phyloP scores from a whole-genome alignment of 1,140 invertebrate species.

The Trichoplusia ni region DNA sequence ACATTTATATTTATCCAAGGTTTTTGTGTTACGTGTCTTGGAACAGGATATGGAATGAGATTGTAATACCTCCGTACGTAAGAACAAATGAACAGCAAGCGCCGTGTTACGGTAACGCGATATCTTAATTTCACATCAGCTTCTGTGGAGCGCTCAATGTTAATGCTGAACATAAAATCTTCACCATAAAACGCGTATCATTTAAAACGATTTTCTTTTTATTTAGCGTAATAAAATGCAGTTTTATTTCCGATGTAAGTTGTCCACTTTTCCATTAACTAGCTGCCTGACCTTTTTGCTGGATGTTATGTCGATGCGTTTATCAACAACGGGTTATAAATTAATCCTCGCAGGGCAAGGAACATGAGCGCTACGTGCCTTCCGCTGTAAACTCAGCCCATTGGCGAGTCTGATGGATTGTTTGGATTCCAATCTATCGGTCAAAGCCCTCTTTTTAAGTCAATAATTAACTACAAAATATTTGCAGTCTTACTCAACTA shows the following conservation, averaged over 20 bases:
- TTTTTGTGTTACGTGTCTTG: constrained; percentile 39
- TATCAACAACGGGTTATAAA: constrained; percentile 38
- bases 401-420: constrained; percentile 49
- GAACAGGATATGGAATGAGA: constrained; percentile 38
- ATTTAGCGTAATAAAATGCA: too few relatives aligned
- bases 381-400: constrained; percentile 49
- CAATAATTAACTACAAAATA: constrained; percentile 18
- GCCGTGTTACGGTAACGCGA: constrained; percentile 51
- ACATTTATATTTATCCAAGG: not conserved
- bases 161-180: too few relatives aligned
- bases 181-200: too few relatives aligned
- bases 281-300: constrained; percentile 38
- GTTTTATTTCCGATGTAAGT: not conserved
- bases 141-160: constrained; percentile 25
- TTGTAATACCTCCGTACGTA: constrained; percentile 55
- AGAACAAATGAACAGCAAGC: constrained; percentile 47
- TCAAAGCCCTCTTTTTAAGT: constrained; percentile 48
- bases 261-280: constrained; percentile 20
- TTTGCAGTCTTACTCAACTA: constrained; percentile 1
- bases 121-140: constrained; percentile 43
- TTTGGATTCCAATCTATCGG: constrained; percentile 67
- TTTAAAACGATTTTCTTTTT: too few relatives aligned
- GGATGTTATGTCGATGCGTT: not conserved
- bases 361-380: constrained; percentile 57
- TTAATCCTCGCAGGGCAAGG: constrained; percentile 33